Percentiles rank a stretch among this genome's conserved stretches.
Conservation (phyloP, 2,888 invertebrate species). For the Pachymerium ferrugineum region DNA sequence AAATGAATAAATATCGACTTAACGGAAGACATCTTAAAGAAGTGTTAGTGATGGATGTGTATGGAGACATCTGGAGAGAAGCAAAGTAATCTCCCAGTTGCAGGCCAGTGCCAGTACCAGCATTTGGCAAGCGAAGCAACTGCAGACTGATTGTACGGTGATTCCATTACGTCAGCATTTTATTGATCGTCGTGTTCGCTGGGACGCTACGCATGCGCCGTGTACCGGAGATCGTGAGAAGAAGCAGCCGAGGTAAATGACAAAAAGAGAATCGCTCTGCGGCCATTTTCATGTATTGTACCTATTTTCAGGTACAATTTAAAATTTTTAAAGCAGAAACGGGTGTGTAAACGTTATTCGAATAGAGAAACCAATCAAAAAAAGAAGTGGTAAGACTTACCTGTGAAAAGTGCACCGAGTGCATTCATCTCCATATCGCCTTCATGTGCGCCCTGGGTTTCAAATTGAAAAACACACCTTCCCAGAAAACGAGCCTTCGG, state of each 20-base stretch:
- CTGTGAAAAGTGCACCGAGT: not conserved
- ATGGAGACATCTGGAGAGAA: too few species aligned
- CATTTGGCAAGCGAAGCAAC: not conserved
- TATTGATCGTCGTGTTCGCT: not conserved
- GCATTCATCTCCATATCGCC: not conserved
- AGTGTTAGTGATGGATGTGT: too few species aligned
- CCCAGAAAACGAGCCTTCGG: conserved; percentile 91
- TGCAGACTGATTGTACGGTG: not conserved
- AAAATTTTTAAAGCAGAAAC: too few species aligned
- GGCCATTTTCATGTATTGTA: not conserved
- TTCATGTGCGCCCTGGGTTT: conserved; percentile 93
- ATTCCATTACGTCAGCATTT: not conserved
- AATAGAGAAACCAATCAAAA: too few species aligned
- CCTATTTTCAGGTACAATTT: too few species aligned
- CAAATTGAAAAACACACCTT: conserved; percentile 93
- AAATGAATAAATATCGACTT: too few species aligned
- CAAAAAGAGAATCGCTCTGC: not conserved
- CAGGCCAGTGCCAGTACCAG: too few species aligned
- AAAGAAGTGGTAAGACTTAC: not conserved
- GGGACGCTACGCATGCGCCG: not conserved
- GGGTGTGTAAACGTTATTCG: too few species aligned
- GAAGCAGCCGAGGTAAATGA: not conserved
- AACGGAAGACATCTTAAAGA: too few species aligned
- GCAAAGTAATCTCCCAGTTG: too few species aligned
- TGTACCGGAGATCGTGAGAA: not conserved